Evolutionary conservation across 2,797 vertebrate genomes (phyloP).

Genomic region (Ctenochaetus hawaiiensis): DNA sequence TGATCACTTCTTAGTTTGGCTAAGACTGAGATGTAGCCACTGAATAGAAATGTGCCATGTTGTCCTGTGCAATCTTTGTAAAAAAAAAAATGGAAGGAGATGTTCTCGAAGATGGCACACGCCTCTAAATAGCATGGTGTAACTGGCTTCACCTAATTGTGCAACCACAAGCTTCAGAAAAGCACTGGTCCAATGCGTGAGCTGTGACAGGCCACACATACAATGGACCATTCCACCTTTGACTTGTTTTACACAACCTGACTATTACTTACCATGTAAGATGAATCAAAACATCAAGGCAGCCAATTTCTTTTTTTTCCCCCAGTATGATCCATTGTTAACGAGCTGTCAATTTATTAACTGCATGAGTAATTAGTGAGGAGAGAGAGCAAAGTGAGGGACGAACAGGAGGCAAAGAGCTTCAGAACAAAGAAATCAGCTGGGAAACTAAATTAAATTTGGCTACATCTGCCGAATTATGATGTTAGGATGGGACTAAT

Average conservation of each 20-base stretch:
- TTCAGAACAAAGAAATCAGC: slow-evolving; percentile 39
- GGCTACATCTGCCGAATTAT: slow-evolving; percentile 22
- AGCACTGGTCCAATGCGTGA: neutral
- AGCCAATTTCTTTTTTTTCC: neutral
- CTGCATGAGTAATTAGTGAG: slow-evolving; percentile 18
- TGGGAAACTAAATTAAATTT: slow-evolving; percentile 41
- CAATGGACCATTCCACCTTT: neutral
- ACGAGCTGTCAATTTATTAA: slow-evolving; percentile 16
- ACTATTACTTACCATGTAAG: neutral
- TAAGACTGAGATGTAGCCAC: slow-evolving; percentile 22
- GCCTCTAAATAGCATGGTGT: neutral
- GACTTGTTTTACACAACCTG: slow-evolving; percentile 10
- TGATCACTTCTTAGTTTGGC: slow-evolving; percentile 52
- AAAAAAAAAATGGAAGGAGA: slow-evolving; percentile 2
- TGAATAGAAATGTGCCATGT: slow-evolving; percentile 40
- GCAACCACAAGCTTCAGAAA: neutral
- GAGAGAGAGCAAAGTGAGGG: neutral
- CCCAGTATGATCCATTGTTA: neutral
- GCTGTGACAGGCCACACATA: neutral
- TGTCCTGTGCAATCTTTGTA: slow-evolving; percentile 9
- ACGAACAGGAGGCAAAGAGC: slow-evolving; percentile 6
- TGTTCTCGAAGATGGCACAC: slow-evolving; percentile 7
- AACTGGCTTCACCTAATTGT: neutral
- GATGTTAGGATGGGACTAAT: slow-evolving; percentile 26
- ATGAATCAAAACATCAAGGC: neutral